Base-by-base conservation (phyloP, 2,797 vertebrate genomes). In the Borostomias antarcticus region DNA sequence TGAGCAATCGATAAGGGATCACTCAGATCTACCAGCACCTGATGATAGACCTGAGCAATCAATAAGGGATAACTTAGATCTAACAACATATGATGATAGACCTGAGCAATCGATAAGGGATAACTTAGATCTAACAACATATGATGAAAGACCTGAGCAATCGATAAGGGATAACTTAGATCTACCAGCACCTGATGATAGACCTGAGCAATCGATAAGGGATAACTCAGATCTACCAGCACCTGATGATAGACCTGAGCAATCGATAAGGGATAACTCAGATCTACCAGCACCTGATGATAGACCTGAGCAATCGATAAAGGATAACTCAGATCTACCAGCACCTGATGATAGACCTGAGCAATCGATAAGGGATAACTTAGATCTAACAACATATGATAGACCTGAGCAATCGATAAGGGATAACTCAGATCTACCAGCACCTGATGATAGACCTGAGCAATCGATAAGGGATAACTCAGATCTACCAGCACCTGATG, bases 381-480 rank as follows among this genome's bases (percentile, higher is more conserved):
- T 88, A 98, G 92, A 98, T 99, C 87, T 99, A 98, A 72, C 96
- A 96, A 93, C 98, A 99, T 86, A 96, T 95, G 92, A 96, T 99
- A 72, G 98, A 99, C 89, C 86, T 98, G 90, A 99, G 98, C 86
- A 82, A 86, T 70, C n/a, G 40, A 45, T 13, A 45, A 45, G 13
- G n/a, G 15, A n/a, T 45, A 84, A 74, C 30, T 35, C 15, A 17
- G 15, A 0, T n/a, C n/a, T n/a, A n/a, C n/a, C n/a, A 1, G 48
- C 19, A 35, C 1, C 53, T 62, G 47, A 58, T 71, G 71, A 70
- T 26, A 51, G 48, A 68, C 45, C 50, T 2, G 1, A 43, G 1
- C 53, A n/a, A 40, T 15, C 61, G n/a, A 45, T 45, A 98, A 92
- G 97, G 96, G 76, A 97, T 95, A 81, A 98, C 96, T 67, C 88